phyloP scores from a whole-genome alignment of 2,797 vertebrate species.

The Premnoplex brunnescens region DNA sequence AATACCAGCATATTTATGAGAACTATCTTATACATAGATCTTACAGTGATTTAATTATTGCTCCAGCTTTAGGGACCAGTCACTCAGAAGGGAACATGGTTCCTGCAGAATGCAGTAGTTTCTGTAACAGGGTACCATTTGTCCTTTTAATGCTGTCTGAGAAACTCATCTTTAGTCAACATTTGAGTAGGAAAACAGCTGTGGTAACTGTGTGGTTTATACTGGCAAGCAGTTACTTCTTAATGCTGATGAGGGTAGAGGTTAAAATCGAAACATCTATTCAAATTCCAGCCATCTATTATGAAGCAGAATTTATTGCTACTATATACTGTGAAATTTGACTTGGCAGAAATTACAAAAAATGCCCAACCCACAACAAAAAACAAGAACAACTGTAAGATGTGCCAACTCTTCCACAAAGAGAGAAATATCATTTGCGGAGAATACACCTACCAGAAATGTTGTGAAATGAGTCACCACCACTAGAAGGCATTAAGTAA shows the following conservation, averaged over 20 bases:
- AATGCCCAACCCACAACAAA: not conserved
- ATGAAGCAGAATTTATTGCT: not conserved
- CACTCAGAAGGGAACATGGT: not conserved
- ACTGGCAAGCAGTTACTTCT: conserved; percentile 5
- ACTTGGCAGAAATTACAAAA: not conserved
- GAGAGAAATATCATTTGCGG: not conserved
- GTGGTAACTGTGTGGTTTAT: not conserved
- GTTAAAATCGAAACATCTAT: not conserved
- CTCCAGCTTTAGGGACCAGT: not conserved
- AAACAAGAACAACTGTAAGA: not conserved
- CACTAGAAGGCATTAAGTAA: not conserved
- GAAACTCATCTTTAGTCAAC: not conserved
- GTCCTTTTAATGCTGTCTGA: not conserved
- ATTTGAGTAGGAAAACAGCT: conserved; percentile 9
- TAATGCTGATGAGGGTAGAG: not conserved
- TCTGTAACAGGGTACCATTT: not conserved
- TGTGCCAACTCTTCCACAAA: not conserved
- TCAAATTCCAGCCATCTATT: not conserved
- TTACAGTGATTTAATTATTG: not conserved
- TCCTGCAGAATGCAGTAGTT: not conserved
- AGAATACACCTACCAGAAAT: not conserved
- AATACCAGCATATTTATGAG: not conserved
- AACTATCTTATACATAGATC: not conserved
- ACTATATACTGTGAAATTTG: not conserved
- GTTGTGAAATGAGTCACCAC: not conserved